Evolutionary conservation across 2,888 invertebrate genomes (phyloP).

Genomic region (Cephus rjabovi): DNA sequence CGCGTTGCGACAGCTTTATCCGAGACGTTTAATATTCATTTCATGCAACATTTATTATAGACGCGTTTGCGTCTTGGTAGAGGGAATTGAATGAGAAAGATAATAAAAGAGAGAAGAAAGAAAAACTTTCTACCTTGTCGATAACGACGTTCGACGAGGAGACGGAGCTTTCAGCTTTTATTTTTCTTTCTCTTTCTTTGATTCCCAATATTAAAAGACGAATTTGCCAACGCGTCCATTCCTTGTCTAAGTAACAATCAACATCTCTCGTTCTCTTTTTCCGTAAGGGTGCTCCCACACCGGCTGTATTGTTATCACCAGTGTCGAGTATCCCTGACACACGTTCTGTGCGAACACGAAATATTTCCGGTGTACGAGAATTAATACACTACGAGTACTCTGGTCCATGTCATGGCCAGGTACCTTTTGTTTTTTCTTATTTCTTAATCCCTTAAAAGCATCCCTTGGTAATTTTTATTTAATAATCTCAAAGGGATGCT

Average conservation of each 20-base stretch:
- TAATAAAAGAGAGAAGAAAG: neutral
- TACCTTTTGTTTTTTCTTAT: constrained; percentile 8
- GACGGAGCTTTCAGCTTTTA: neutral
- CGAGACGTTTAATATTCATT: constrained; percentile 46
- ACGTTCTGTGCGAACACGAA: constrained; percentile 33
- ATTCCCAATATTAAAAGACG: constrained; percentile 6
- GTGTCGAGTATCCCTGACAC: constrained; percentile 24
- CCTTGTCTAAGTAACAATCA: constrained; percentile 44
- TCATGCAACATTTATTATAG: constrained; percentile 49
- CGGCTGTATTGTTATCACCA: constrained; percentile 30
- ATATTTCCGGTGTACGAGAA: constrained; percentile 27
- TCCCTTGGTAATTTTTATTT: neutral
- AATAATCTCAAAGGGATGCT: constrained; percentile 1
- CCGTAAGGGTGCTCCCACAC: constrained; percentile 36
- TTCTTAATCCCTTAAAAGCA: neutral
- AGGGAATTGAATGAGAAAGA: neutral
- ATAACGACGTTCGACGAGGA: neutral
- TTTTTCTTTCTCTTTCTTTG: neutral
- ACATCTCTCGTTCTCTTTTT: constrained; percentile 32
- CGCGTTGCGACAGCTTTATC: constrained; percentile 40
- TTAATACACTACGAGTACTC: neutral
- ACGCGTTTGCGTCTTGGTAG: constrained; percentile 35
- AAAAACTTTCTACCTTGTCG: neutral
- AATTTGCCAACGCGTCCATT: constrained; percentile 44
- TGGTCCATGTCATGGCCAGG: neutral